A percentile compares a stretch with the other conserved stretches of the same genome.
phyloP scores from a whole-genome alignment of 2,113 vertebrate genomes.

The Opisthocomus hoazin region DNA sequence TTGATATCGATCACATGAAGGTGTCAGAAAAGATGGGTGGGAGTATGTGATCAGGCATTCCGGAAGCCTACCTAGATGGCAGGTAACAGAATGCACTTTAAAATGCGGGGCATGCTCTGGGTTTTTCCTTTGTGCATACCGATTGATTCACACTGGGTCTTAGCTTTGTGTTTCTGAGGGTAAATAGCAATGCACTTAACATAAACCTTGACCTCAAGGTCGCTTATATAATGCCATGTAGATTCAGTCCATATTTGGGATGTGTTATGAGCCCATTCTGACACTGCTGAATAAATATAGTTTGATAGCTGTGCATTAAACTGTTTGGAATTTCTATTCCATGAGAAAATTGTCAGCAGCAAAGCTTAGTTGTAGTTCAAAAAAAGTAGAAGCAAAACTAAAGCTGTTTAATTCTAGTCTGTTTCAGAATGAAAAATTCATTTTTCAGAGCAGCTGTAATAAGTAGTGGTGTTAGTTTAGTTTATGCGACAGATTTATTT shows the following conservation, averaged over 20 bases:
- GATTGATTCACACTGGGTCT: background rate
- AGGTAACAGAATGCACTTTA: background rate
- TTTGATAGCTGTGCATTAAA: background rate
- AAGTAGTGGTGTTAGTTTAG: background rate
- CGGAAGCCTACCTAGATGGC: background rate
- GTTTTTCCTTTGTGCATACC: background rate
- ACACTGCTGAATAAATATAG: background rate
- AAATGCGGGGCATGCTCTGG: background rate
- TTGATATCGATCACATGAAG: background rate
- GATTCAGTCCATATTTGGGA: background rate
- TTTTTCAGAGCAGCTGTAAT: background rate
- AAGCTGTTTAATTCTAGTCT: background rate
- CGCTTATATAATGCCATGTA: accelerated
- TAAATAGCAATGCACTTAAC: background rate
- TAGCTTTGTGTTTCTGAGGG: background rate
- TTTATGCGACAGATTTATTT: background rate
- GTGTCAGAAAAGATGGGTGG: background rate
- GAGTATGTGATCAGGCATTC: background rate
- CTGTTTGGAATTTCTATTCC: background rate
- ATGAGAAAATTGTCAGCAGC: background rate
- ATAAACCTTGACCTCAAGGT: background rate
- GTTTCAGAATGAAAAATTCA: background rate
- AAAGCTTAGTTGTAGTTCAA: background rate
- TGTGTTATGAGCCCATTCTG: background rate
- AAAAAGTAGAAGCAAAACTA: background rate